Base-by-base conservation (phyloP, 2,888 invertebrate species). In the Orthosia gothica region DNA sequence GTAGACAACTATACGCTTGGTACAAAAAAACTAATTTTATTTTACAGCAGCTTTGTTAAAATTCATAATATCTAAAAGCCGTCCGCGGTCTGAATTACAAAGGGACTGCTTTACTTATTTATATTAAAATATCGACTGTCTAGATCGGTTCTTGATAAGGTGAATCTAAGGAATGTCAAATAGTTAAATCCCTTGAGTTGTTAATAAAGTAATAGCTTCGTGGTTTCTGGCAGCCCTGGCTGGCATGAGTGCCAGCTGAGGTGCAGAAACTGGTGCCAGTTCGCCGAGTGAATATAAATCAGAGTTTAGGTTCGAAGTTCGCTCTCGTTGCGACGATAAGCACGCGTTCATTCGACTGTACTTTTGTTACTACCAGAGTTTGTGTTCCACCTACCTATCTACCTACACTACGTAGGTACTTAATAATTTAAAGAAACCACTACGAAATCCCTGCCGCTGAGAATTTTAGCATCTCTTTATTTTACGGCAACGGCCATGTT, bases 221-320 rank as follows among this genome's bases (percentile, higher is more conserved):
- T 58, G 76, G 87, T 79, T 75, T 59, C 79, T 86, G 89, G 86
- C 88, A 89, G 64, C 86, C 86, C 83, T 86, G 71, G 57, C 40
- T 66, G 67, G 57, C 74, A 74, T 68, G 85, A 77, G 70, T 84
- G 82, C 86, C 86, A 86, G 86, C 87, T 76, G 87, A 89, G 87
- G 89, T 89, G 89, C 84, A 86, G 87, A 88, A 87, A 88, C 84
- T 81, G 82, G 79, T 81, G 85, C 83, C 84, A 86, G 84, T 84
- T 81, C 86, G 82, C 86, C 83, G 80, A 86, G 86, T 89, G 90
- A 89, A 92, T 92, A 92, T 93, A 92, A 93, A 92, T 92, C 92
- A 91, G 86, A 89, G 83, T 91, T 91, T 89, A 90, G 88, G 84
- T 88, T 86, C 82, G 83, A 86, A 87, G 86, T 88, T 88, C 84